phyloP scores from a whole-genome alignment of 2,888 invertebrate genomes.

The Amblyteles armatorius region DNA sequence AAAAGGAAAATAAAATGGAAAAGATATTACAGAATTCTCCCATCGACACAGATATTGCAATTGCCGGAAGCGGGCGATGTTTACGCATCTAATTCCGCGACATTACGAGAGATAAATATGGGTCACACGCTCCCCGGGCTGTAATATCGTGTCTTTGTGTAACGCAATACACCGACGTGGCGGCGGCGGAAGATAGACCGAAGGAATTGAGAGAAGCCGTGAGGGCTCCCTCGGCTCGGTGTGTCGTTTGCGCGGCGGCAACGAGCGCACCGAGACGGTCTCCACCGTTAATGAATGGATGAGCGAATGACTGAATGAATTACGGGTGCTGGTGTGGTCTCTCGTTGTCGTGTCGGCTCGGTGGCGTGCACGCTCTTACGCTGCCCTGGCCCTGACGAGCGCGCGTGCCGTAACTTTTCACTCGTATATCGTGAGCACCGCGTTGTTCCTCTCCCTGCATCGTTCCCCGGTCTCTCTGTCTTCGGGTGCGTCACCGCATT shows the following conservation, averaged over 20 bases:
- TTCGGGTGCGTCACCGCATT: constrained; percentile 23
- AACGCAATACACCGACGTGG: not conserved
- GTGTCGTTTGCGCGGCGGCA: constrained; percentile 33
- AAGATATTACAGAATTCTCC: not conserved
- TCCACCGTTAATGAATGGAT: constrained; percentile 65
- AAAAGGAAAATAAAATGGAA: not conserved
- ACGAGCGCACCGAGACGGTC: constrained; percentile 15
- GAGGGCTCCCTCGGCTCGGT: not conserved
- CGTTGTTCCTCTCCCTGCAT: constrained; percentile 13
- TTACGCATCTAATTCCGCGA: not conserved
- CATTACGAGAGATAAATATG: constrained; percentile 22
- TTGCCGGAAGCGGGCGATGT: not conserved
- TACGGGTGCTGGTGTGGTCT: constrained; percentile 41
- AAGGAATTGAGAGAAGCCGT: constrained; percentile 23
- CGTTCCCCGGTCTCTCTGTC: not conserved
- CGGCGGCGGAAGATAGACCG: not conserved
- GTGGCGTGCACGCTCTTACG: constrained; percentile 44
- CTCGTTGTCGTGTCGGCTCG: constrained; percentile 31
- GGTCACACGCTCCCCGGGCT: constrained; percentile 3
- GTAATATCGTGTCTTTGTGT: not conserved
- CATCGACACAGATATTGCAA: too few species aligned
- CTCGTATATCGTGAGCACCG: constrained; percentile 23
- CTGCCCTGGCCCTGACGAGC: constrained; percentile 27
- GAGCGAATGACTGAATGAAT: constrained; percentile 64
- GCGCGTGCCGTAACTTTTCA: constrained; percentile 52